Evolutionary conservation across 1,140 invertebrate species (phyloP), one percentile per base, ranked within the genome.

Genomic region (Probaryconus sp.): DNA sequence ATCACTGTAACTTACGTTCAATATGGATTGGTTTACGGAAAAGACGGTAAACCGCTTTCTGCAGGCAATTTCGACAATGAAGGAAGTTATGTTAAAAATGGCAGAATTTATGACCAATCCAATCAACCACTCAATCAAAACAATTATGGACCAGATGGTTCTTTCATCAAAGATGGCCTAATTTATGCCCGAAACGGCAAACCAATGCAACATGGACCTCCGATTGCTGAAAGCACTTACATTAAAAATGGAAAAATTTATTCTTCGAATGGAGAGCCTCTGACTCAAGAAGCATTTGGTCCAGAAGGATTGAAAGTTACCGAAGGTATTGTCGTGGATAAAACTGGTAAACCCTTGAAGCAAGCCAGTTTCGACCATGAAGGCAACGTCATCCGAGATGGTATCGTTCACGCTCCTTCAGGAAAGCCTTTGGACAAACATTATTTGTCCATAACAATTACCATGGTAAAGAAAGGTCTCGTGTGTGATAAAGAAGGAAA

Each of bases 261-360:
- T 7, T 68, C 80, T 1, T 73, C 63, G 0, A 79, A 76, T 45
- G 82, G 82, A 20, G 80, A 84, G 20, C 79, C 73, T 0, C 35
- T 88, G 0, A 83, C 78, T 0, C 83, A 85, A 18, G 86, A 88
- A 71, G 81, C 86, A 10, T 88, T 88, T 48, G 86, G 86, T 7
- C 81, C 82, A 1, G 86, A 88, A 69, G 86, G 83, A 37, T 17
- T 87, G 4, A 85, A 77, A 58, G 76, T 88, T 3, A 33, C 79
- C 2, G 73, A 85, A 11, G 86, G 86, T 28, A 56, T 85, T 0
- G 43, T 87, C 1, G 77, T 87, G 1, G 86, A 88, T 9, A 83
- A 83, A 51, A 69, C 67, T 9, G 84, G 85, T 0, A 83, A 81
- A 50, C 84, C 84, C 0, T 11, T 88, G 14, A 86, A 85, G 43